Evolutionary conservation across 2,888 invertebrate species (phyloP), one percentile per base, ranked within the genome.

Genomic region (Serrognathus titanus): DNA sequence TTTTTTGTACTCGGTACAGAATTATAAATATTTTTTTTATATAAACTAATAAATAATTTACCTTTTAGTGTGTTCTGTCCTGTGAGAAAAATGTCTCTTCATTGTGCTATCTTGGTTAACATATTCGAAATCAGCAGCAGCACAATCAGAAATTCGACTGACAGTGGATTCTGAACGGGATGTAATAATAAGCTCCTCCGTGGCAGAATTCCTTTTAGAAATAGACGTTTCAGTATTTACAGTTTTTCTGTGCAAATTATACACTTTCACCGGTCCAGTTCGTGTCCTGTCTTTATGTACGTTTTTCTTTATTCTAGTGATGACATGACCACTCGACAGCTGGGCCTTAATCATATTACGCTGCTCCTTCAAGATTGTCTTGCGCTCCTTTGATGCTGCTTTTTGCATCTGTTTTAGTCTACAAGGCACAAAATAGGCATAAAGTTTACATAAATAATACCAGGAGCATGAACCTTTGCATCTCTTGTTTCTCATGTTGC

Each of bases 401-500:
- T 82, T 80, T 65, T 83, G 81, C 58, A 80, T 75, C 66, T 81
- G 80, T 69, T 81, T 82, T 59, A 83, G 68, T 63, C 82, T 82
- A 60, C 54, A 67, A 52, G 11, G 58, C 55, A 53, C 55, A 49
- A 51, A 31, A 9, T 10, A n/a, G n/a, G n/a, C n/a, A 40, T 12
- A 11, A 51, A 10, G 24, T 13, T 51, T 12, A 51, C 43, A 51
- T 11, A 51, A 51, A 16, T 45, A 51, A 12, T 16, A 47, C 0
- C 31, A n/a, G 20, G 43, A 13, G 45, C 3, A 13, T 43, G n/a
- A 41, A 83, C 83, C 82, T 81, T 72, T 83, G 82, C 74, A 89
- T 85, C 72, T 88, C 86, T 60, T 85, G 84, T 66, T 85, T 81
- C 69, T 88, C 86, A 67, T 86, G 84, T 66, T 87, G 83, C 60